Evolutionary conservation across 2,888 invertebrate genomes (phyloP), one percentile per base, ranked within the genome.

Genomic region (Melinaea menophilus): DNA sequence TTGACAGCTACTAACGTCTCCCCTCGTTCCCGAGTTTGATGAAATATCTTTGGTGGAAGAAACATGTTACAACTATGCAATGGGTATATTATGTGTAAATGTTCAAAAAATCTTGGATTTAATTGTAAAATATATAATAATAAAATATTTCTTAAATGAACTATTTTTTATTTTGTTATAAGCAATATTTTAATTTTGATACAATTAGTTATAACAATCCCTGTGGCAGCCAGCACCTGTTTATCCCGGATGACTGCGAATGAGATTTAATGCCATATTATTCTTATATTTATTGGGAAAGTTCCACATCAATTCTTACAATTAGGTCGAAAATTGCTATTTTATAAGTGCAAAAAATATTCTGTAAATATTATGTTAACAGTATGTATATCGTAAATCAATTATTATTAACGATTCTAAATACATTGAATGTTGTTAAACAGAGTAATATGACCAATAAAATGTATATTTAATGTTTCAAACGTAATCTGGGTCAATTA

Each of bases 11-110:
- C 76, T 96, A 96, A 75, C 92, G 94, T 59, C 77, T 95, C 73
- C 92, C 95, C 0, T 94, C 94, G 0, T 86, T 95, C 69, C 95
- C 95, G 0, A 75, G 88, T 2, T 91, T 94, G 72, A 92, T 92
- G 61, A 94, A 94, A 72, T 95, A 94, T 76, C 83, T 96, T 12
- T 95, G 95, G 95, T 96, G 95, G 95, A 96, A 96, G 81, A 94
- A 93, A 71, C 95, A 95, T 79, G 93, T 96, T 79, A 96, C 96
- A 7, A 91, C 91, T 61, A 86, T 96, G 78, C 96, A 96, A 83
- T 86, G 96, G 91, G 95, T 95, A 81, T 91, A 84, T 80, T 47
- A n/a, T 46, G 22, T 22, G 22, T 22, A 22, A 22, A 22, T 33
- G 4, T 13, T 41, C 48, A 35, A 2, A 48, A 33, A 34, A 34